Evolutionary conservation across 1,140 invertebrate genomes (phyloP), one percentile per base, ranked within the genome.

Genomic region (Cephus cinctus): DNA sequence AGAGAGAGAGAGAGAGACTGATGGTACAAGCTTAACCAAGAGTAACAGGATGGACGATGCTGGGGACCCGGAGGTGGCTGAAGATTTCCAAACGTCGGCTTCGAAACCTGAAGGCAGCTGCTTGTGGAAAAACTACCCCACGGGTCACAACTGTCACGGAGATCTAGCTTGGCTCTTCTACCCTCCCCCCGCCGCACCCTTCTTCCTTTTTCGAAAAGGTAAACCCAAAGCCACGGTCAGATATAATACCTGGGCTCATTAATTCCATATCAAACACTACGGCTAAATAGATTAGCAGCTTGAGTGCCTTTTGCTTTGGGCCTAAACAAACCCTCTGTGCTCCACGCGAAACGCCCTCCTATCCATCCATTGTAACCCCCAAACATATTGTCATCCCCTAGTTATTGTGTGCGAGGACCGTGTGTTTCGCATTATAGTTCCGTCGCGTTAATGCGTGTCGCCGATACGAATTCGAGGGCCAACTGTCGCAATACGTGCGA

Each of bases 201-300:
- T 52, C 34, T 23, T 40, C 44, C 38, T 47, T 32, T 40, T 40
- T 19, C 21, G 21, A 47, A 50, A n/a, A 56, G 40, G 48, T 43
- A 52, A 58, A 47, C 31, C 49, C 47, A 23, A 15, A 12, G 19
- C 11, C 27, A 9, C 34, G 16, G 23, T 42, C 57, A 44, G 52
- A 61, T 63, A 60, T 65, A 68, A 67, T 58, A 48, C 56, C 45
- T 25, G 41, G 39, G 47, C 68, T 75, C 69, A 76, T 76, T 76
- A 76, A 76, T 76, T 76, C 73, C 67, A 73, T 75, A 76, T 76
- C 72, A 75, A 74, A 74, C 71, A 74, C 59, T 63, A 69, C 60
- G 65, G 65, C 65, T 75, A 75, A 75, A 75, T 73, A 75, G 73
- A 76, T 76, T 76, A 76, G 69, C 64, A 63, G 66, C 65, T 71